A percentile compares a stretch with the other conserved stretches of the same genome.
Evolutionary conservation across 2,113 vertebrate genomes (phyloP).

Genomic region (Labeo catla): DNA sequence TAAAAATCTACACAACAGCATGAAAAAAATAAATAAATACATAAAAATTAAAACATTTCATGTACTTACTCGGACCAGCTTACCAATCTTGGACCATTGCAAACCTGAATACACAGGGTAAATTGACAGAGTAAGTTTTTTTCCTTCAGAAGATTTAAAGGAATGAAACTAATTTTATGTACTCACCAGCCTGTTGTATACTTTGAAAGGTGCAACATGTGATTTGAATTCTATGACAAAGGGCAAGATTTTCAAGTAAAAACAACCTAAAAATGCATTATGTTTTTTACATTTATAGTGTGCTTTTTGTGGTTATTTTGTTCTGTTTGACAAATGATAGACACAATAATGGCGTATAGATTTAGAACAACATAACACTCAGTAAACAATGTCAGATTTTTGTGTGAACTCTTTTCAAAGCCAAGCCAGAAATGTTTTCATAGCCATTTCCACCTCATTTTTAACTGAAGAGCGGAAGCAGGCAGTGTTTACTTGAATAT

Average conservation of each 20-base stretch:
- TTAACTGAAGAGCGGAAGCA: not conserved
- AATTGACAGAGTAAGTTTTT: no score
- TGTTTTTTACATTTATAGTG: no score
- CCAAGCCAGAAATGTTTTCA: not conserved
- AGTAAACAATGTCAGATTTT: not conserved
- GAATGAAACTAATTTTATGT: no score
- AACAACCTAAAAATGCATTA: not conserved
- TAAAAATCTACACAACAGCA: no score
- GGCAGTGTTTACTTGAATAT: no score
- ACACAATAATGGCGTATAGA: not conserved
- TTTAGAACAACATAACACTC: not conserved
- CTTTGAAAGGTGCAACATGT: not conserved
- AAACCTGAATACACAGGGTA: no score
- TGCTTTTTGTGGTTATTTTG: not conserved
- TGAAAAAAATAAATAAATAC: no score
- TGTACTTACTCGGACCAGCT: no score
- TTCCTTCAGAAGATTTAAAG: no score
- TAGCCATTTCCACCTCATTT: not conserved
- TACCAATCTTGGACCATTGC: no score
- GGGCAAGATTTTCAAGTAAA: not conserved
- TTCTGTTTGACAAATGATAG: not conserved
- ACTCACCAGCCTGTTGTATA: not conserved
- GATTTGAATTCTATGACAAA: not conserved
- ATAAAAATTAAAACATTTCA: no score
- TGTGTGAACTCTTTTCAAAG: not conserved